Conservation (phyloP, 2,113 vertebrate genomes). For the Odocoileus virginianus region DNA sequence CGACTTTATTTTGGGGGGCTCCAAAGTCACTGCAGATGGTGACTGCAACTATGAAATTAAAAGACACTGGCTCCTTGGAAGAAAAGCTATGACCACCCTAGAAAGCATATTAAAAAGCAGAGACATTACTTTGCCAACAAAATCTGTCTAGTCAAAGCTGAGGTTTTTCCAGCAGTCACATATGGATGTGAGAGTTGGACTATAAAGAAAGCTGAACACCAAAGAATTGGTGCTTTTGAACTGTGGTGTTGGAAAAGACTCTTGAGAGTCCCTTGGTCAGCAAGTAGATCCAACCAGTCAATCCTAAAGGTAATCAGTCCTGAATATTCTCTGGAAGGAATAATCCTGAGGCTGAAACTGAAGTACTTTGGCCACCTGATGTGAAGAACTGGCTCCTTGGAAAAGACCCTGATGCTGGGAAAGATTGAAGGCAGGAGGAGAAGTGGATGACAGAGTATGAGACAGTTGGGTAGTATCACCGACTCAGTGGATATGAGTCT, state of each 20-base stretch:
- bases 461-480: background rate
- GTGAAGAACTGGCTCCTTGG: background rate
- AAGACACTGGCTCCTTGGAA: background rate
- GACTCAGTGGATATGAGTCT: background rate
- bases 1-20: background rate
- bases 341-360: background rate
- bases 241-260: background rate
- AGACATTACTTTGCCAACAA: background rate
- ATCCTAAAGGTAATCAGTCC: background rate
- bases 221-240: background rate
- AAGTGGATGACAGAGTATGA: background rate
- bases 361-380: background rate
- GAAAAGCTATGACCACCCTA: background rate
- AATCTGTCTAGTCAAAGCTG: background rate
- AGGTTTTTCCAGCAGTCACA: background rate
- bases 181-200: background rate
- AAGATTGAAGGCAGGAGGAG: background rate
- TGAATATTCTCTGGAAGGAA: background rate
- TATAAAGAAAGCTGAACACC: background rate
- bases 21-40: background rate
- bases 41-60: background rate
- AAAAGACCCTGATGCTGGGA: background rate
- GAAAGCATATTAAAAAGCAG: background rate
- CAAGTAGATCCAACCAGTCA: background rate
- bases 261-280: background rate